These are phyloP conservation scores for Aspiorhynchus laticeps DNA, from an alignment of 2,113 vertebrate species.

Conservation along the genomic window DNA sequence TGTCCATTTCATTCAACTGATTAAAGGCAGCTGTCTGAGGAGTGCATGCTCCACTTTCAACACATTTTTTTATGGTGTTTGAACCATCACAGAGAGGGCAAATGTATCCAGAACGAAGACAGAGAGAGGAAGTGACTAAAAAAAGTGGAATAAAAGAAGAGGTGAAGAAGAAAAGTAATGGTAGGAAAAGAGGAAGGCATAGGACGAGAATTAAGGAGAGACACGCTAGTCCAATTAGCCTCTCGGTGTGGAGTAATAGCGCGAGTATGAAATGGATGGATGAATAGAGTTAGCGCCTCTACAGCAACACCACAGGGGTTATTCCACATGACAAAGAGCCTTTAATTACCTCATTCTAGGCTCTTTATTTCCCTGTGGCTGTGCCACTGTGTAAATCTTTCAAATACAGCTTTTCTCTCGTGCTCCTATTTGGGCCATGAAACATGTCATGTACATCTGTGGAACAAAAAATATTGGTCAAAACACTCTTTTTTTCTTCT, in stretches of 20 bases:
- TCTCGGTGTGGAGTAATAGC: conserved; percentile 46
- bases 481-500: not conserved
- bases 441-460: conserved; percentile 41
- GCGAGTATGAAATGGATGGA: conserved; percentile 46
- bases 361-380: conserved; percentile 44
- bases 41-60: not conserved
- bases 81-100: conserved; percentile 19
- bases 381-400: conserved; percentile 48
- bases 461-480: not conserved
- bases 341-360: conserved; percentile 58
- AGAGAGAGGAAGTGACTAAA: not conserved
- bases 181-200: not conserved
- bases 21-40: conserved; percentile 32
- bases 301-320: conserved; percentile 44
- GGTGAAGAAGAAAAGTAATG: not conserved
- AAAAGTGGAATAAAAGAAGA: not conserved
- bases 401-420: conserved; percentile 34
- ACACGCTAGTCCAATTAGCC: conserved; percentile 45
- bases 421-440: conserved; percentile 29
- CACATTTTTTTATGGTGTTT: conserved; percentile 6
- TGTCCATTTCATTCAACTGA: conserved; percentile 21
- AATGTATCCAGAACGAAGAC: not conserved
- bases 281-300: conserved; percentile 35
- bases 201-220: conserved; percentile 27
- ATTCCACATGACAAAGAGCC: conserved; percentile 56